A percentile compares a stretch with the other conserved stretches of the same genome.
phyloP scores from a whole-genome alignment of 2,888 invertebrate genomes.

The Callimorpha dominula region DNA sequence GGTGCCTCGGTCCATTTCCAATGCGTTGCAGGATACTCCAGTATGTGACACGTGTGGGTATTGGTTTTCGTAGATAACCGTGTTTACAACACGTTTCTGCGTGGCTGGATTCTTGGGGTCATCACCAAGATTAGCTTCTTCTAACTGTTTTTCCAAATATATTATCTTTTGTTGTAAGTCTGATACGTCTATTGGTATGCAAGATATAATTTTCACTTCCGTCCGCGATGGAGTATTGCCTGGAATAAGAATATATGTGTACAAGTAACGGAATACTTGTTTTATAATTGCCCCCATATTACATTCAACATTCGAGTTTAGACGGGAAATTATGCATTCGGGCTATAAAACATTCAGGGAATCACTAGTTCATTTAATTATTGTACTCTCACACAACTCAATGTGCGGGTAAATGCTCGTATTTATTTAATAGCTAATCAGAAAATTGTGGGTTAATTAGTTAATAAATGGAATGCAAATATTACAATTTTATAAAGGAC shows the following conservation, averaged over 20 bases:
- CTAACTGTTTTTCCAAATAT: conserved; percentile 67
- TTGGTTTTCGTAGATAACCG: not conserved
- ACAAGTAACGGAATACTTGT: too few species aligned
- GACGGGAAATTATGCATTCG: too few species aligned
- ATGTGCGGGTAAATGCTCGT: too few species aligned
- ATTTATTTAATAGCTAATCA: too few species aligned
- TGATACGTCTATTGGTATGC: conserved; percentile 81
- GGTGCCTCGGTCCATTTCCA: conserved; percentile 23
- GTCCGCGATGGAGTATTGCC: conserved; percentile 80
- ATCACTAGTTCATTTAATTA: too few species aligned
- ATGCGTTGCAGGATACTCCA: conserved; percentile 23
- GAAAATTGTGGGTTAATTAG: too few species aligned
- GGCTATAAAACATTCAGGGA: too few species aligned
- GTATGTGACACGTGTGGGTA: conserved; percentile 8
- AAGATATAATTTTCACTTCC: conserved; percentile 82
- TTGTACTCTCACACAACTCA: too few species aligned
- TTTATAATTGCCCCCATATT: too few species aligned
- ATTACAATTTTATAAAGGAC: too few species aligned
- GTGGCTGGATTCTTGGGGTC: not conserved
- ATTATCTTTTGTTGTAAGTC: conserved; percentile 78
- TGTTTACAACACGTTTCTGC: conserved; percentile 12
- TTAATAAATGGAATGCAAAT: too few species aligned
- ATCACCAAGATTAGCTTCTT: conserved; percentile 8
- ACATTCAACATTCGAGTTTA: too few species aligned
- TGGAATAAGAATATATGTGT: conserved; percentile 46